Base-by-base conservation (phyloP, 2,888 invertebrate genomes). In the Nysson spinosus region DNA sequence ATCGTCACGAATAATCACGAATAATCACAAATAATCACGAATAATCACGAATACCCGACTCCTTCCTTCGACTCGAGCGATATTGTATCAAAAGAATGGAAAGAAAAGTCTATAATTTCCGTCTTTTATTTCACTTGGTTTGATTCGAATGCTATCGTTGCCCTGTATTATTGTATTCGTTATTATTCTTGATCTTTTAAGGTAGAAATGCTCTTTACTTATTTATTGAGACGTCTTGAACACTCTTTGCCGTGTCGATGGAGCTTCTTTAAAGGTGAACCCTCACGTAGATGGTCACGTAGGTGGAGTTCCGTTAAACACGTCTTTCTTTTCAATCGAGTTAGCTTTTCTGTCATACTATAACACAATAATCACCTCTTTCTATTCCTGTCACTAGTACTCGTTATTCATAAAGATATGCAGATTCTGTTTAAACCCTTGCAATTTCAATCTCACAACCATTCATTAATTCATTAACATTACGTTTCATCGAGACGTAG, bases 161-260 rank as follows among this genome's bases (percentile, higher is more conserved):
- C n/a, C n/a, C n/a, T n/a, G n/a, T n/a, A n/a, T n/a, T n/a, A n/a
- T n/a, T n/a, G 47, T 7, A 19, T 32, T 61, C 22, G 34, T 49
- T 24, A 44, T 22, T 61, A 30, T 37, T 52, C 42, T 26, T n/a
- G n/a, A n/a, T n/a, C n/a, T n/a, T n/a, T n/a, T n/a, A 24, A 24
- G 9, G 9, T n/a, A 7, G 39, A 63, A 63, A 55, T 43, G 12
- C 50, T 32, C 46, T 50, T 17, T 34, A 44, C 40, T 49, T 54
- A 47, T 61, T 56, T 50, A 55, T 28, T 51, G 28, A 54, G 28
- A 20, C 42, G 39, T 62, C 35, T 35, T 46, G 35, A 63, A 51
- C 47, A 47, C 40, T 51, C 50, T 24, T 39, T 55, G 22, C 39
- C 46, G 20, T 30, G 22, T 40, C 28, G 28, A 24, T 50, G 43